Evolutionary conservation across 35 echinoderm and acorn worm genomes (phyloP).

Genomic region (Ophiothrix spiculata): DNA sequence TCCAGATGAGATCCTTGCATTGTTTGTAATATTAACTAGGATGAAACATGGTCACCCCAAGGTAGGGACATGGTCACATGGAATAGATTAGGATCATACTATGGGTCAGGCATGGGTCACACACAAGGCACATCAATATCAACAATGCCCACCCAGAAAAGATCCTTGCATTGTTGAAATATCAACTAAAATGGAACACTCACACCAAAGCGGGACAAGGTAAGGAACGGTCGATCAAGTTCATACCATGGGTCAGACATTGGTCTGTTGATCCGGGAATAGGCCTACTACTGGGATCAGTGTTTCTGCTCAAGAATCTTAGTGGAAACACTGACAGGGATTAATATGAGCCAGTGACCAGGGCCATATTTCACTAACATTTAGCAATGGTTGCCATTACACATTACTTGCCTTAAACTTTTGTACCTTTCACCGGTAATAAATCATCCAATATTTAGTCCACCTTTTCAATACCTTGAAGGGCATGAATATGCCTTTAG

Average conservation of each 20-base stretch:
- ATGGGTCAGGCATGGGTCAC: too few species aligned
- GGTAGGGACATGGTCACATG: constrained; percentile 68
- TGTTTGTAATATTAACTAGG: constrained; percentile 3
- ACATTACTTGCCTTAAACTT: too few species aligned
- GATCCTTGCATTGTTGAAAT: background rate
- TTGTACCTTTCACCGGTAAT: too few species aligned
- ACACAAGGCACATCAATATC: background rate
- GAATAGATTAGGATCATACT: too few species aligned
- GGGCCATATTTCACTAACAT: too few species aligned
- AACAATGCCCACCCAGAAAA: background rate
- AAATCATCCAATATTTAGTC: too few species aligned
- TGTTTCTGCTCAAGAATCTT: background rate
- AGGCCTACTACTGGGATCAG: background rate
- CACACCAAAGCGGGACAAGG: background rate
- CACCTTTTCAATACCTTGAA: too few species aligned
- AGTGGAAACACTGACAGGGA: background rate
- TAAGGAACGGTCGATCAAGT: background rate
- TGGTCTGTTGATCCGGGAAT: background rate
- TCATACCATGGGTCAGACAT: background rate
- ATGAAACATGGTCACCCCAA: constrained; percentile 54
- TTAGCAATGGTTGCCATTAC: too few species aligned
- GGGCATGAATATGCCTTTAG: too few species aligned
- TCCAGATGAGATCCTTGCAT: background rate
- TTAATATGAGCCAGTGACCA: too few species aligned
- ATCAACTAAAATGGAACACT: background rate